Base-by-base conservation (phyloP, 2,888 invertebrate species). In the Apotomis capreana region DNA sequence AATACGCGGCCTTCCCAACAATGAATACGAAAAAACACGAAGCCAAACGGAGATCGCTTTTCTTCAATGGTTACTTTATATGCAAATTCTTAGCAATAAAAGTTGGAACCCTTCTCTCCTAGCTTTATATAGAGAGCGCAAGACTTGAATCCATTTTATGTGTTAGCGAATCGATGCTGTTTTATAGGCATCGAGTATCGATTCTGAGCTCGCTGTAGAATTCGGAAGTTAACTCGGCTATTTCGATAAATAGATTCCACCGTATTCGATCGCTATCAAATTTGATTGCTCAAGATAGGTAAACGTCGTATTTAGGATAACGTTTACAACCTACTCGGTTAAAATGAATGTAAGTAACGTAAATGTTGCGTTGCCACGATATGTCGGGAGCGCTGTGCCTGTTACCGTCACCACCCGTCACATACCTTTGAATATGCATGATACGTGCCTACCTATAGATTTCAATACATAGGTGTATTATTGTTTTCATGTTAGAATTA, bases 31-130 rank as follows among this genome's bases (percentile, higher is more conserved):
- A 91, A 91, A 89, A 87, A 86, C 87, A 84, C 82, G 83, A 78
- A 87, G 85, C 85, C 86, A 83, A 89, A 86, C 87, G 86, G 87
- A 89, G 92, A 92, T 93, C 92, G 90, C 89, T 91, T 92, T 92
- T 90, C 93, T 93, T 92, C 90, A 91, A 93, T 92, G 92, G 92
- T 93, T 93, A 93, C 93, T 93, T 93, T 93, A 93, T 92, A 93
- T 93, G 93, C 90, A 92, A 93, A 93, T 93, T 89, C 87, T 84
- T 86, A 83, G 92, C 87, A 87, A 92, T 93, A 93, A 93, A 93
- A 93, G 76, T 81, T 40, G 82, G 90, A 91, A 93, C 92, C 93
- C 93, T 92, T 91, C 91, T 90, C 89, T 87, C 83, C 90, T 91
- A 91, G 90, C 89, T 89, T 88, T 89, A 89, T 88, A 88, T 86